Evolutionary conservation across 2,888 invertebrate species (phyloP).

Genomic region (Chorisops tibialis): DNA sequence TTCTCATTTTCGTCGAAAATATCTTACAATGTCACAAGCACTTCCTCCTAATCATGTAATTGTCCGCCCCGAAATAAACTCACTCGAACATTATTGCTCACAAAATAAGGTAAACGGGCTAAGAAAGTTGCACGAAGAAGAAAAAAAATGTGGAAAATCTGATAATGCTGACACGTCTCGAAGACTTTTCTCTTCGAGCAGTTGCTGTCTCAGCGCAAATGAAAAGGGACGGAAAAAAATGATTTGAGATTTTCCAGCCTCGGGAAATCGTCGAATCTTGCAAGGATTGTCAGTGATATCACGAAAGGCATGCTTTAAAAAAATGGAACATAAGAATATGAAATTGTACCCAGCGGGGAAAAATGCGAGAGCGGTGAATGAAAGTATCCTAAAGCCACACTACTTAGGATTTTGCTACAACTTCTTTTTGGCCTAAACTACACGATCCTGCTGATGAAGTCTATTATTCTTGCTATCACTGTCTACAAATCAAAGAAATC

Average conservation of each 20-base stretch:
- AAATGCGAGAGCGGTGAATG: too few relatives aligned
- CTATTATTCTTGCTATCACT: too few relatives aligned
- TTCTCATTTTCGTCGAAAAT: background rate
- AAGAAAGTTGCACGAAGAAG: too few relatives aligned
- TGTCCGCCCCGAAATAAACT: constrained; percentile 7
- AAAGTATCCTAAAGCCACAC: too few relatives aligned
- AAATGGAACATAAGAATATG: background rate
- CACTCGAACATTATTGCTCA: background rate
- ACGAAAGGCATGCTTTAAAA: background rate
- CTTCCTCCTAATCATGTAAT: constrained; percentile 9
- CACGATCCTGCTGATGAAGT: too few relatives aligned
- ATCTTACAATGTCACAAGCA: background rate
- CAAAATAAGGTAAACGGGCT: background rate
- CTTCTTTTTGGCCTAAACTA: too few relatives aligned
- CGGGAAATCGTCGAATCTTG: background rate
- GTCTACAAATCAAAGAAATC: too few relatives aligned
- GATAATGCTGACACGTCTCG: background rate
- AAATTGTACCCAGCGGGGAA: background rate
- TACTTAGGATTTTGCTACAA: too few relatives aligned
- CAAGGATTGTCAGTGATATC: background rate
- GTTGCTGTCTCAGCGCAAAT: background rate
- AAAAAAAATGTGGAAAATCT: constrained; percentile 4
- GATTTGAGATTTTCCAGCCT: background rate
- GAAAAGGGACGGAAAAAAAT: background rate
- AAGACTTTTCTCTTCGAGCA: background rate